phyloP scores from a whole-genome alignment of 2,113 vertebrate species.

The Anhinga rufa region DNA sequence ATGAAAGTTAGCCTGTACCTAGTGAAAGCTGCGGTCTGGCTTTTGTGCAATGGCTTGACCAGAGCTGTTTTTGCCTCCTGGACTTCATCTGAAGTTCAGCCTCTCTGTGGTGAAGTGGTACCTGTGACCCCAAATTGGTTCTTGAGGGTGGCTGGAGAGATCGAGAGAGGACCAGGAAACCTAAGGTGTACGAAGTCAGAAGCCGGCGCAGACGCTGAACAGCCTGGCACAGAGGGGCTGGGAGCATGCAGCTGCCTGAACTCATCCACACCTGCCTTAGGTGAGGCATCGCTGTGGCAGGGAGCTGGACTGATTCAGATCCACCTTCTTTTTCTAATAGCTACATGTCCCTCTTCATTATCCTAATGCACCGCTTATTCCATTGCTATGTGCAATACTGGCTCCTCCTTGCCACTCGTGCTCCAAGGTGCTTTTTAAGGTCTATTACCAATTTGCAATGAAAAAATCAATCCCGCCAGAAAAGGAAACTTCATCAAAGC shows the following conservation, averaged over 20 bases:
- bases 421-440: not conserved
- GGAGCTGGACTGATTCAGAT: not conserved
- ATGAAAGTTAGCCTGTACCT: not conserved
- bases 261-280: not conserved
- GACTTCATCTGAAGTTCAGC: not conserved
- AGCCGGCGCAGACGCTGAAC: not conserved
- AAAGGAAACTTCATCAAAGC: not conserved
- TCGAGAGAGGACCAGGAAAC: not conserved
- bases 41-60: not conserved
- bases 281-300: not conserved
- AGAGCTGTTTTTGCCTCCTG: not conserved
- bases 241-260: fast-evolving
- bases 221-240: not conserved
- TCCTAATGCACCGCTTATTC: not conserved
- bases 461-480: not conserved
- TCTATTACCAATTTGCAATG: not conserved
- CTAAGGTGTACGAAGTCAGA: not conserved
- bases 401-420: not conserved
- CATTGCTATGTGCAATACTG: not conserved
- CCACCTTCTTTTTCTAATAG: not conserved
- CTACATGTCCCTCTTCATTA: not conserved
- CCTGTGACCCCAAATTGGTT: not conserved
- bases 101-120: not conserved
- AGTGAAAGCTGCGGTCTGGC: not conserved
- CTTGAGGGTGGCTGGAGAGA: not conserved